A percentile compares a stretch with the other conserved stretches of the same genome.
phyloP scores from a whole-genome alignment of 1,140 invertebrate genomes.

The Druon quercuslanigerum region DNA sequence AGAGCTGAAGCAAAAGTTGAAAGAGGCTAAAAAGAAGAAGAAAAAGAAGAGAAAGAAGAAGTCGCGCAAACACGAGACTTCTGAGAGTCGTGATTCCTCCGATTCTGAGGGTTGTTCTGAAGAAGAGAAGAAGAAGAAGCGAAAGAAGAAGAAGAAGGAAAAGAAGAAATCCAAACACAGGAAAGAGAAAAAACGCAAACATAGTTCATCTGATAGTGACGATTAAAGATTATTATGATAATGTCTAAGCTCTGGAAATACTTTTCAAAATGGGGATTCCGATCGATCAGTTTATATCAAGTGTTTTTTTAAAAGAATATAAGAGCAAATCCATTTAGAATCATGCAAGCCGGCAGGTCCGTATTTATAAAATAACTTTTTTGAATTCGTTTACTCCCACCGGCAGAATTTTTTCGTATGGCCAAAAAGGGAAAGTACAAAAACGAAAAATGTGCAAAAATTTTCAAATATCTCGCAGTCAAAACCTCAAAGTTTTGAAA shows the following conservation, averaged over 20 bases:
- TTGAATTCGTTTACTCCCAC: no score
- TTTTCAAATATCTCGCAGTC: no score
- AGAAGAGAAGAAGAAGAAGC: constrained; percentile 52
- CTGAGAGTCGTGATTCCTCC: constrained; percentile 57
- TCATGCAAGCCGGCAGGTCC: no score
- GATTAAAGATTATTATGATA: constrained; percentile 38
- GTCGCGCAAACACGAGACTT: constrained; percentile 57
- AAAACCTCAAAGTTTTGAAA: no score
- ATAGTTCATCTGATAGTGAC: constrained; percentile 58
- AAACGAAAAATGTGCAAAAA: no score
- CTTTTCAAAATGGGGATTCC: not conserved
- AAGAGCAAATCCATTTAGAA: no score
- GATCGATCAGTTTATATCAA: no score
- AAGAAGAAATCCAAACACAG: constrained; percentile 68
- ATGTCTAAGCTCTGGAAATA: not conserved
- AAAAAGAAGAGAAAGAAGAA: constrained; percentile 75
- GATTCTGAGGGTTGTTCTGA: constrained; percentile 45
- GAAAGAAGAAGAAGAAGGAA: constrained; percentile 65
- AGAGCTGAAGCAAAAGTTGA: constrained; percentile 82
- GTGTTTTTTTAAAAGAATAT: no score
- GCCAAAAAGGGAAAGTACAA: no score
- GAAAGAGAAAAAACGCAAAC: constrained; percentile 68
- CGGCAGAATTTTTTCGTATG: no score
- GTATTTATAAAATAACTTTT: no score
- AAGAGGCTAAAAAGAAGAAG: constrained; percentile 76